Evolutionary conservation across 2,888 invertebrate genomes (phyloP).

Genomic region (Pseudococcus longispinus): DNA sequence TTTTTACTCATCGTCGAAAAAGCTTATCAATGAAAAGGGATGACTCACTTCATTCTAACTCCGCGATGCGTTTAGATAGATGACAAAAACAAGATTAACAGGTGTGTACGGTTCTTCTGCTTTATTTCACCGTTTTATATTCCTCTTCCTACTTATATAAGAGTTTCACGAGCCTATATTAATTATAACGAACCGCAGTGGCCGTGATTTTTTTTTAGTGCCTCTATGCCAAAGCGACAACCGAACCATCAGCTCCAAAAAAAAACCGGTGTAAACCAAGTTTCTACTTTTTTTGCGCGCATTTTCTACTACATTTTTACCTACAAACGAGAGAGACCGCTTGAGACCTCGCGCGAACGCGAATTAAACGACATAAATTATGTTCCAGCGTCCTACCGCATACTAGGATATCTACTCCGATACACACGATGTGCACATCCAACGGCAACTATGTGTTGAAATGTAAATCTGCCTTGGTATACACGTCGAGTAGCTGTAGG

Average conservation of each 20-base stretch:
- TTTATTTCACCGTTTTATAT: neutral
- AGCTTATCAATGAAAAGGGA: neutral
- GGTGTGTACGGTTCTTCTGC: neutral
- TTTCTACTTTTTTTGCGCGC: neutral
- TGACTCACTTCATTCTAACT: neutral
- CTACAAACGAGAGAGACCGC: neutral
- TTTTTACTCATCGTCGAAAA: neutral
- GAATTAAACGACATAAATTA: constrained; percentile 3
- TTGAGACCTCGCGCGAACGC: neutral
- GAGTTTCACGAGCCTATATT: neutral
- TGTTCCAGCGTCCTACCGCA: neutral
- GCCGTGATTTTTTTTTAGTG: neutral
- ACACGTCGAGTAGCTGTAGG: neutral
- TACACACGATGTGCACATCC: neutral
- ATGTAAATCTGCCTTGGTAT: neutral
- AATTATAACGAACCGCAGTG: neutral
- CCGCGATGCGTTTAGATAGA: neutral
- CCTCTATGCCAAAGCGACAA: neutral
- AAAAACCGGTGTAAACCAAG: neutral
- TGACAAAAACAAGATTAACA: constrained; percentile 15
- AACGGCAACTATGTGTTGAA: constrained; percentile 3
- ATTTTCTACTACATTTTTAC: neutral
- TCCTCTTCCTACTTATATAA: neutral
- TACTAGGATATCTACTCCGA: neutral
- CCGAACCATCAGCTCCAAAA: neutral